A percentile compares a stretch with the other conserved stretches of the same genome.
phyloP scores from a whole-genome alignment of 2,888 invertebrate genomes.

The Barypeithes pellucidus region DNA sequence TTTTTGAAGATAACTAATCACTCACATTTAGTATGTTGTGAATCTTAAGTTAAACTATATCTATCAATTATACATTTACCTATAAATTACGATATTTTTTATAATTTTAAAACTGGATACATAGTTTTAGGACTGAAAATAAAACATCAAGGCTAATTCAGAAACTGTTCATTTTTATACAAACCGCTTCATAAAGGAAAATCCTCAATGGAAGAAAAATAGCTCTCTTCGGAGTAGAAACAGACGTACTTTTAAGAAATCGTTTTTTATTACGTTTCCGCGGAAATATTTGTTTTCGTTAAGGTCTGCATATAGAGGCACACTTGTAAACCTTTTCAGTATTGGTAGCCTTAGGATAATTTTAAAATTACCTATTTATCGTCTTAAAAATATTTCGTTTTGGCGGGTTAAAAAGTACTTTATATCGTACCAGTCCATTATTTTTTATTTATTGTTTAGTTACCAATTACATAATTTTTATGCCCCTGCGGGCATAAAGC shows the following conservation, averaged over 20 bases:
- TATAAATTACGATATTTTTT: too few species aligned
- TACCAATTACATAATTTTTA: too few species aligned
- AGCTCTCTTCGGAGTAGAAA: not conserved
- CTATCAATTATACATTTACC: too few species aligned
- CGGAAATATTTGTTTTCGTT: not conserved
- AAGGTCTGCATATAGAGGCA: not conserved
- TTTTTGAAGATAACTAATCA: too few species aligned
- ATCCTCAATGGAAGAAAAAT: constrained; percentile 10
- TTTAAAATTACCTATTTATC: not conserved
- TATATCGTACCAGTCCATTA: too few species aligned
- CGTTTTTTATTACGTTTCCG: constrained; percentile 12
- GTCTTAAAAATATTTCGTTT: not conserved
- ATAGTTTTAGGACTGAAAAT: not conserved
- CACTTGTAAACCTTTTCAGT: constrained; percentile 1
- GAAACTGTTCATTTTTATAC: not conserved
- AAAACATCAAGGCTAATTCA: not conserved
- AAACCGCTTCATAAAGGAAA: not conserved
- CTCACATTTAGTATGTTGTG: too few species aligned
- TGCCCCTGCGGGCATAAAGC: too few species aligned
- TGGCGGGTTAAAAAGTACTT: not conserved
- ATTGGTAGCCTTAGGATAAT: not conserved
- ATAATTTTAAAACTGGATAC: too few species aligned
- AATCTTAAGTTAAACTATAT: too few species aligned
- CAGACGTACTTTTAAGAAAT: constrained; percentile 2
- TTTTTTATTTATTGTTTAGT: too few species aligned